A percentile compares a stretch with the other conserved stretches of the same genome.
These are phyloP conservation scores for Ophioninae sp. DNA, from an alignment of 2,888 invertebrate genomes.

Conservation along the genomic window DNA sequence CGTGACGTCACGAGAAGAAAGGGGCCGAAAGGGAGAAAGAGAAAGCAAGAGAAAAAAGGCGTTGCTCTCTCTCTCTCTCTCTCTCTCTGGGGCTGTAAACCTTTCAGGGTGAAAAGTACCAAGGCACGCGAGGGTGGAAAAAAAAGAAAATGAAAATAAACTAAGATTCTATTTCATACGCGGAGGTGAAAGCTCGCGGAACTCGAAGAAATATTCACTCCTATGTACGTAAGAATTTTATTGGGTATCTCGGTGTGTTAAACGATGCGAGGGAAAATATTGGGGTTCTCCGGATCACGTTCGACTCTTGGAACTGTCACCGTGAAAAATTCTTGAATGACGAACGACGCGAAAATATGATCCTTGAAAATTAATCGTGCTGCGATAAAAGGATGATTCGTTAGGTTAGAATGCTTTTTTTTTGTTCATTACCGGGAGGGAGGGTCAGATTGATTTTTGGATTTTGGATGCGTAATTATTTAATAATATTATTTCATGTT, in stretches of 20 bases:
- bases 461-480: too few relatives aligned
- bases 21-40: conserved; percentile 12
- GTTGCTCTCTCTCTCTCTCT: background rate
- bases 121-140: conserved; percentile 45
- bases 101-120: conserved; percentile 48
- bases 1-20: conserved; percentile 67
- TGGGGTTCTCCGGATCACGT: background rate
- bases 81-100: conserved; percentile 19
- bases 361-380: background rate
- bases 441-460: too few relatives aligned
- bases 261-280: conserved; percentile 12
- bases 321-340: background rate
- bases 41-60: conserved; percentile 44
- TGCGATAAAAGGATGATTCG: background rate
- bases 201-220: conserved; percentile 28
- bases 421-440: background rate
- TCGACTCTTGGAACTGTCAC: conserved; percentile 21
- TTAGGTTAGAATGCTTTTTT: background rate
- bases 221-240: conserved; percentile 25
- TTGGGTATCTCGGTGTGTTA: conserved; percentile 2
- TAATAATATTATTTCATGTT: too few relatives aligned
- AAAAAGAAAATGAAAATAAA: conserved; percentile 32
- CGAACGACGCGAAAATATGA: background rate
- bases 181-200: conserved; percentile 25
- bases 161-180: conserved; percentile 18